Percentiles rank a stretch among this genome's conserved stretches.
These are phyloP conservation scores for Pyrrhia umbra DNA, from an alignment of 2,888 invertebrate genomes.

Conservation along the genomic window DNA sequence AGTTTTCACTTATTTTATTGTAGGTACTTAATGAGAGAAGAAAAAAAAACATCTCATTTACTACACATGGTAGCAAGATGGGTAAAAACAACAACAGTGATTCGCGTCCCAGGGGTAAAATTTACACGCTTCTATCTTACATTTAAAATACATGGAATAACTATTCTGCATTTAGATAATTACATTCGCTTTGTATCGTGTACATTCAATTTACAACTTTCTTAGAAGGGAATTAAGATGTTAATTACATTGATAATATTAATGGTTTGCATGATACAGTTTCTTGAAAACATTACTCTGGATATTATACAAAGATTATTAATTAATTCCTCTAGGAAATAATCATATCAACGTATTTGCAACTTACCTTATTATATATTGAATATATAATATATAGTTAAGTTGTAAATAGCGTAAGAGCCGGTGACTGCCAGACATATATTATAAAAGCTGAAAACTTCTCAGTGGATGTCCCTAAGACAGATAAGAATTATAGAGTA, in stretches of 20 bases:
- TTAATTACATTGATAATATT: neutral
- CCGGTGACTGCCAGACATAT: too few relatives aligned
- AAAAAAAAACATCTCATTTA: neutral
- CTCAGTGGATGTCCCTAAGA: too few relatives aligned
- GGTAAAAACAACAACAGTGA: neutral
- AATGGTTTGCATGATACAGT: neutral
- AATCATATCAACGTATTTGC: too few relatives aligned
- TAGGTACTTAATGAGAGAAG: too few relatives aligned
- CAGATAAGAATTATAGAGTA: too few relatives aligned
- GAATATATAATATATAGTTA: too few relatives aligned
- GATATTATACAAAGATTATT: neutral
- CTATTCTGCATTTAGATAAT: neutral
- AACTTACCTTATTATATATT: too few relatives aligned
- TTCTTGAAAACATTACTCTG: neutral
- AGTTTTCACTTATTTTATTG: too few relatives aligned
- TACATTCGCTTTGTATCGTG: neutral
- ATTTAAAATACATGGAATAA: too few relatives aligned
- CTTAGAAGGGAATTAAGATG: constrained; percentile 1
- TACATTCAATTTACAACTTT: neutral
- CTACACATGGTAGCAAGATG: neutral
- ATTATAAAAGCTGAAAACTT: too few relatives aligned
- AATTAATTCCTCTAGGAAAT: neutral
- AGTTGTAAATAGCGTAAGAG: too few relatives aligned
- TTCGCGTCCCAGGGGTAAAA: neutral
- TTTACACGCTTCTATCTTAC: neutral